Evolutionary conservation across 2,113 vertebrate genomes (phyloP).

Genomic region (Podarcis raffonei): DNA sequence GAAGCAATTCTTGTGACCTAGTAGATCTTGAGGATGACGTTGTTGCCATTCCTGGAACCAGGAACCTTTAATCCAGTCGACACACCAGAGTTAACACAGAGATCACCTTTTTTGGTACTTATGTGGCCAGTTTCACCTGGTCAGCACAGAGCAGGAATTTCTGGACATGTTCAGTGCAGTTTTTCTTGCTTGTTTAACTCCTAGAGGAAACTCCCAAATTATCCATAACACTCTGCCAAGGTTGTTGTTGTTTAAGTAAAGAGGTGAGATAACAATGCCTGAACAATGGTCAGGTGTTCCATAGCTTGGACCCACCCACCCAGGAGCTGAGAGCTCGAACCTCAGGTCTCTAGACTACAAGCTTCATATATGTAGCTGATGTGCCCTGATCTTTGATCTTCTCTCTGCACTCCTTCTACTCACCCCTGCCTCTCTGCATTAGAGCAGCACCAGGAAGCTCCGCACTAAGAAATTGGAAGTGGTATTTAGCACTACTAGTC

Average conservation of each 20-base stretch:
- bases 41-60: neutral
- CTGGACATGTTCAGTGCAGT: slow-evolving; percentile 80
- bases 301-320: neutral
- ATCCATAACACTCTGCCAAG: neutral
- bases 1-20: neutral
- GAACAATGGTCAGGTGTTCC: neutral
- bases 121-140: slow-evolving; percentile 75
- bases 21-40: neutral
- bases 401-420: neutral
- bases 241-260: too few relatives aligned
- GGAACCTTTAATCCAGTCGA: neutral
- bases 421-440: neutral
- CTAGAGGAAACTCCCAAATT: neutral
- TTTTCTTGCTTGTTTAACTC: slow-evolving; percentile 12
- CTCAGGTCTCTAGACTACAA: neutral
- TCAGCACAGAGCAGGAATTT: slow-evolving; percentile 89
- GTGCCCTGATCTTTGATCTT: neutral
- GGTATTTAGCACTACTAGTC: neutral
- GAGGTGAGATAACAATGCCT: neutral
- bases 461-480: neutral
- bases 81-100: neutral
- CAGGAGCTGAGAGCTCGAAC: neutral
- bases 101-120: slow-evolving; percentile 11
- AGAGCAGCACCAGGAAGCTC: neutral
- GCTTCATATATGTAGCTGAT: neutral